Evolutionary conservation across 2,113 vertebrate species (phyloP).

Genomic region (Tragelaphus imberbis): DNA sequence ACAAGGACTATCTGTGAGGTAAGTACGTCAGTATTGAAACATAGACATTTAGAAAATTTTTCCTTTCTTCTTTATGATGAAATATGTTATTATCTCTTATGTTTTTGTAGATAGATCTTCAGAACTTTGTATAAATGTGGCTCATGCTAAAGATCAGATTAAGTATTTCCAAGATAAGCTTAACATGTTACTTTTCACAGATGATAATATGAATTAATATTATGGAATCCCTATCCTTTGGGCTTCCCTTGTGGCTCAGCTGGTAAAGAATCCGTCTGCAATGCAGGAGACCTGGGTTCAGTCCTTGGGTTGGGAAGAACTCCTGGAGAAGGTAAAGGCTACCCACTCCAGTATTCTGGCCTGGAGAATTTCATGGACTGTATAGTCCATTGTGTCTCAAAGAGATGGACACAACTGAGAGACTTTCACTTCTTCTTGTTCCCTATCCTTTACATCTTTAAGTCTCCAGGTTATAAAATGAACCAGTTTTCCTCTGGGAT

Average conservation of each 20-base stretch:
- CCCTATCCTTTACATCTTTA: neutral
- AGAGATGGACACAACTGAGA: rapidly evolving
- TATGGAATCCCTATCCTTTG: neutral
- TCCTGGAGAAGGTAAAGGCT: neutral
- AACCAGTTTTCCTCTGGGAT: neutral
- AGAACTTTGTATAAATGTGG: neutral
- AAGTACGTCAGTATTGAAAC: slow-evolving; percentile 2
- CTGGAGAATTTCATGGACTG: neutral
- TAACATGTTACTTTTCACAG: neutral
- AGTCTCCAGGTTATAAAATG: neutral
- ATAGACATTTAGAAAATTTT: slow-evolving; percentile 29
- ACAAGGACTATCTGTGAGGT: neutral
- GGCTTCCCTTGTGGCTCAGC: neutral
- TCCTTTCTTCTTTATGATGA: neutral
- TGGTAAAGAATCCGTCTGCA: neutral
- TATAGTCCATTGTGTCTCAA: neutral
- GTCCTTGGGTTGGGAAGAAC: neutral
- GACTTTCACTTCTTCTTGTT: neutral
- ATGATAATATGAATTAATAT: neutral
- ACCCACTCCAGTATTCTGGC: neutral
- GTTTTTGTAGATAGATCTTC: neutral
- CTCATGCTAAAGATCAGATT: neutral
- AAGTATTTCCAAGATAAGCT: neutral
- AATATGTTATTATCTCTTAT: slow-evolving; percentile 3
- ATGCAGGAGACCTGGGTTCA: neutral